Base-by-base conservation (phyloP, 1,140 invertebrate genomes). In the Cheumatopsyche charites region DNA sequence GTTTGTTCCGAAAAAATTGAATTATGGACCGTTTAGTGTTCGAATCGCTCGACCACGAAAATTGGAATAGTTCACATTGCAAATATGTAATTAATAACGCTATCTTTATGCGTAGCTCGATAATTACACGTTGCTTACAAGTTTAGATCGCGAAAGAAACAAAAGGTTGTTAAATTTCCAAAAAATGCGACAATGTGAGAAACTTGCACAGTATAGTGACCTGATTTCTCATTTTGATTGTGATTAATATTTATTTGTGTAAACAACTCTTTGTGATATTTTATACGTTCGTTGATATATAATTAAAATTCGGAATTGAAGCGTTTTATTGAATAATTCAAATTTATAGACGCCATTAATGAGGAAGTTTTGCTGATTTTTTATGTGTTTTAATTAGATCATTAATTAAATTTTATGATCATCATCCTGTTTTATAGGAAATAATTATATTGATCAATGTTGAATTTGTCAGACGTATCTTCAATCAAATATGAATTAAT, bases 11-110 rank as follows among this genome's bases (percentile, higher is more conserved):
- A 36, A 36, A 36, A 36, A 36, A 36, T 4, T 36, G 29, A 36
- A 4, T 36, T 36, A 36, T 9, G 29, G 3, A 3, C 9, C 29
- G 29, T 36, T 36, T 36, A 36, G 9, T 9, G 9, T 36, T 36
- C 29, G 29, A 36, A 36, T 36, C 9, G 29, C 15, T 12, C 55
- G 55, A 9, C 21, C 23, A 7, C 12, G 21, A 17, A 58, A 58
- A 58, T 58, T 58, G 1, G 25, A 25, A 58, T 19, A 23, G 55
- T 58, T 58, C 55, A 25, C 55, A 58, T 58, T 58, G 55, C 55
- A 58, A 58, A 36, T 36, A 36, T 17, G 19, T 9, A 52, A 52
- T 52, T 52, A 52, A 52, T 52, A 13, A 15, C 15, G 15, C 19
- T 52, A 52, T 58, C 21, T n/a, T n/a, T n/a, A n/a, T n/a, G n/a